Evolutionary conservation across 2,888 invertebrate genomes (phyloP), one percentile per base, ranked within the genome.

Genomic region (Dryobota labecula): DNA sequence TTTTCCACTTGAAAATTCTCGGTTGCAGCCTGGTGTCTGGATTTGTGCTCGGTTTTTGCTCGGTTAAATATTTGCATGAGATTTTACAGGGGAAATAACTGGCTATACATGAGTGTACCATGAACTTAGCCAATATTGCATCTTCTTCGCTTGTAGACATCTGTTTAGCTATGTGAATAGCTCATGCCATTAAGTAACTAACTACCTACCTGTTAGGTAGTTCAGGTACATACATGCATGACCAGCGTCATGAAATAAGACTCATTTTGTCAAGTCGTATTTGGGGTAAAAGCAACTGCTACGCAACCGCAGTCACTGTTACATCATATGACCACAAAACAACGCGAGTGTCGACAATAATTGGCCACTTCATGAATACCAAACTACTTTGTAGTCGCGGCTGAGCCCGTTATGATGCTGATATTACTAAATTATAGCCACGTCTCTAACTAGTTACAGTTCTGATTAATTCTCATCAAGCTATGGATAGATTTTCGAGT

Each of bases 311-410:
- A 41, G 45, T 57, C 20, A 20, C 43, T 15, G 53, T 79, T 72
- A 49, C 70, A 41, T 30, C 8, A 70, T 73, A 63, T 7, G 2
- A n/a, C 6, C 53, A 15, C 57, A 47, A 20, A 56, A 45, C 60
- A 53, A 68, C 78, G 76, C 83, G 80, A 74, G 83, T 83, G 73
- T 73, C 80, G 69, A 78, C 78, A 78, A 81, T 87, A 88, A 86
- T 88, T 87, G 86, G 80, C 70, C 73, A 57, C 79, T 85, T 83
- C 80, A 88, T 88, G 88, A 86, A 88, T 88, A 88, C 53, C 61
- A 82, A 87, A 88, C 77, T 79, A 84, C 68, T 82, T 72, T 41
- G 76, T 65, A 72, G 68, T 82, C 68, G 61, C 67, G 70, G 66
- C 70, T 70, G 60, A 41, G 70, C 75, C 70, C 30, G 81, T 70